Percentiles rank a stretch among this genome's conserved stretches.
phyloP scores from a whole-genome alignment of 2,888 invertebrate genomes.

The Antitype chi region DNA sequence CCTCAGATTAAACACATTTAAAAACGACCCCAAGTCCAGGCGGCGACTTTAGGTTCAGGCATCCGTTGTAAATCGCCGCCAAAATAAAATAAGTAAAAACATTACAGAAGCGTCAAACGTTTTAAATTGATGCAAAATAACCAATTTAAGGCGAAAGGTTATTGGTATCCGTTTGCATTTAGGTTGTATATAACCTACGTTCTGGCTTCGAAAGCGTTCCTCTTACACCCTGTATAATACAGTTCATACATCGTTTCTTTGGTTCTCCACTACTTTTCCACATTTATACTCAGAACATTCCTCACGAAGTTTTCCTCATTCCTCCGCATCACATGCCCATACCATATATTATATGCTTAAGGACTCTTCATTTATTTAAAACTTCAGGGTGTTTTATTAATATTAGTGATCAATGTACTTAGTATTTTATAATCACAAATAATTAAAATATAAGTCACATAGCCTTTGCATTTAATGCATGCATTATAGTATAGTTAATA shows the following conservation, averaged over 20 bases:
- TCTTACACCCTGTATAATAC: too few relatives aligned
- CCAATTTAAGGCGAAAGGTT: too few relatives aligned
- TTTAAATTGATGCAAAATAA: too few relatives aligned
- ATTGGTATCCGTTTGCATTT: too few relatives aligned
- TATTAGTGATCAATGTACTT: constrained; percentile 5
- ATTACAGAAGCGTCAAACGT: too few relatives aligned
- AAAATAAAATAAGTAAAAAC: too few relatives aligned
- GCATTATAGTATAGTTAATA: not conserved
- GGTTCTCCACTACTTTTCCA: not conserved
- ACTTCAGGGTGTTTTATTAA: not conserved
- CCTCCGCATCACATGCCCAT: not conserved
- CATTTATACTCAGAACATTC: not conserved
- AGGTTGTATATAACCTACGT: too few relatives aligned
- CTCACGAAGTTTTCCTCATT: not conserved
- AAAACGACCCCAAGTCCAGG: too few relatives aligned
- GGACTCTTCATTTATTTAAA: not conserved
- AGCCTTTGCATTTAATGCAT: constrained; percentile 32
- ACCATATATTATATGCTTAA: not conserved
- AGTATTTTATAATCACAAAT: not conserved
- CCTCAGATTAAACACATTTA: too few relatives aligned
- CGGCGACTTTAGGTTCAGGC: too few relatives aligned
- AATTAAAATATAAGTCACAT: not conserved
- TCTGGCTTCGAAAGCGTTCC: too few relatives aligned
- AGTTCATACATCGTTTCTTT: not conserved
- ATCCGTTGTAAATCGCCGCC: too few relatives aligned